Base-by-base conservation (phyloP, 2,113 vertebrate species). In the Oenanthe melanoleuca region DNA sequence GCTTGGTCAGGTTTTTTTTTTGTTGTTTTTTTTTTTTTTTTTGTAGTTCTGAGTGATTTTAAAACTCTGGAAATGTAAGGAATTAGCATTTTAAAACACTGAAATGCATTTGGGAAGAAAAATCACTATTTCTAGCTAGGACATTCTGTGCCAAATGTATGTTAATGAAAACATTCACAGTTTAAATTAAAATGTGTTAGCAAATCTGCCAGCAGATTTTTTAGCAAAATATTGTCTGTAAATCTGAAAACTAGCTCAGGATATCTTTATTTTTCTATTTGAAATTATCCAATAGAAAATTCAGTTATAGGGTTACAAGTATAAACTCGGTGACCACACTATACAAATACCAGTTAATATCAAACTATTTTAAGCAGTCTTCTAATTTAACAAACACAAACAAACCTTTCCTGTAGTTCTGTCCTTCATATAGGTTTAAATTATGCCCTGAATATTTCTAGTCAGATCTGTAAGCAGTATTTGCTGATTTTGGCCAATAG, bases 101-200 rank as follows among this genome's bases (percentile, higher is more conserved):
- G 34, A 78, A 74, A 67, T 73, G 81, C 33, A 59, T 15, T 60
- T 63, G 55, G 47, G 44, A 80, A 71, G 85, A 86, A 84, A 88
- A 92, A 59, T 47, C 44, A n/a, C 74, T 82, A 73, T 94, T 95
- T 94, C 79, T 81, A 70, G 86, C 80, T 78, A 65, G 67, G 82
- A 56, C 66, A 80, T 86, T 70, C 52, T 77, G 88, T 94, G 94
- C 93, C 94, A 97, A 93, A 60, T 42, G 34, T 78, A 73, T 93
- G 85, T 70, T 95, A 85, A 89, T 65, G 75, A 80, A 97, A 97
- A 96, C 91, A 95, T 86, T 97, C 93, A 89, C 95, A 94, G 93
- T 93, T 91, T 88, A 69, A 96, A 91, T 75, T 67, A 86, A 96
- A 96, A 79, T 85, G n/a, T 44, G 93, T 89, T 73, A 81, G 81